phyloP scores from a whole-genome alignment of 2,888 invertebrate genomes.

The Plagodis pulveraria region DNA sequence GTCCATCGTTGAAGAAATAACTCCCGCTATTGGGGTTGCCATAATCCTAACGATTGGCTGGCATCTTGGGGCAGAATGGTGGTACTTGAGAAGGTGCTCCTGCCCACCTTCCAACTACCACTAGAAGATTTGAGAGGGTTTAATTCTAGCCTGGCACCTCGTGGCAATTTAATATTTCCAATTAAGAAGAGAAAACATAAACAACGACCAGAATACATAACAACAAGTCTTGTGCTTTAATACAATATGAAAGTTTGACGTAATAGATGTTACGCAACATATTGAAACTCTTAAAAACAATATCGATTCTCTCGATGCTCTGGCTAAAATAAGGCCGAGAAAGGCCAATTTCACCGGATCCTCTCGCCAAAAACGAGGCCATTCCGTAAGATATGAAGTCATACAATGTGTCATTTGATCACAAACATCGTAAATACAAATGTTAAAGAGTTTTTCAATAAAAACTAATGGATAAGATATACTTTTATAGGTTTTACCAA shows the following conservation, averaged over 20 bases:
- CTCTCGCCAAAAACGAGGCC: conserved; percentile 37
- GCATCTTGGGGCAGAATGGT: no score
- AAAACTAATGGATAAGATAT: background rate
- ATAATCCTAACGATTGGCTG: no score
- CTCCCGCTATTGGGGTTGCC: no score
- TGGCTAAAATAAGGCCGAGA: conserved; percentile 43
- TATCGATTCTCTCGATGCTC: conserved; percentile 12
- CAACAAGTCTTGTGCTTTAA: background rate
- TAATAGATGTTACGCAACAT: conserved; percentile 20
- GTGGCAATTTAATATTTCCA: no score
- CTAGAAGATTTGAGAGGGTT: no score
- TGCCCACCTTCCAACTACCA: no score
- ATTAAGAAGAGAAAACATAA: no score
- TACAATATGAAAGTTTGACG: conserved; percentile 10
- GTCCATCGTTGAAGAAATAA: no score
- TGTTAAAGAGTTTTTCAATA: background rate
- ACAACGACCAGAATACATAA: background rate
- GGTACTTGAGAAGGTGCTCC: no score
- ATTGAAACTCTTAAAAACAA: conserved; percentile 24
- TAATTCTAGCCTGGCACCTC: no score
- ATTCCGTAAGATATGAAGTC: conserved; percentile 30
- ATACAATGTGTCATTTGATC: conserved; percentile 33
- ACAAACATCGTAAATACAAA: background rate
- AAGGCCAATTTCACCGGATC: conserved; percentile 60
- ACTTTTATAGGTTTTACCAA: no score